Evolutionary conservation across 2,888 invertebrate genomes (phyloP).

Genomic region (Tenthredo notha): DNA sequence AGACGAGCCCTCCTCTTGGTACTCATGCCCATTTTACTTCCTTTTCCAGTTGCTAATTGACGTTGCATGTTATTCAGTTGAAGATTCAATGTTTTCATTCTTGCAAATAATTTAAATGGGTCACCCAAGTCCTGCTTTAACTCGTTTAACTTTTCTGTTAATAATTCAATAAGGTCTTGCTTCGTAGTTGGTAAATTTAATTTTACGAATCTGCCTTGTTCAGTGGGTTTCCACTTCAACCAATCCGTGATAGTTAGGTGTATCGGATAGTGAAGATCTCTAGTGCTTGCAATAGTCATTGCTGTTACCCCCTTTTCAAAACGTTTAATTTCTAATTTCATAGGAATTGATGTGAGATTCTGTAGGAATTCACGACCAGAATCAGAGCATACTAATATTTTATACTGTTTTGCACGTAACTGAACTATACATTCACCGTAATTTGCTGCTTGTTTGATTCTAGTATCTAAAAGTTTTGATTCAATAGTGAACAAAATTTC

Average conservation of each 20-base stretch:
- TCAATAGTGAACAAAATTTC: background rate
- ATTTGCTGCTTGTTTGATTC: background rate
- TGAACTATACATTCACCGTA: background rate
- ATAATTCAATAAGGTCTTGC: constrained; percentile 4
- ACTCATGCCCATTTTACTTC: background rate
- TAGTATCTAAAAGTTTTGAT: constrained; percentile 3
- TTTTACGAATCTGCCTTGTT: constrained; percentile 19
- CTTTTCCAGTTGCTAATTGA: background rate
- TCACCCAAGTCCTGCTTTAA: constrained; percentile 80
- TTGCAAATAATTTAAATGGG: constrained; percentile 78
- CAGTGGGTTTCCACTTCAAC: background rate
- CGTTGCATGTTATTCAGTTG: constrained; percentile 63
- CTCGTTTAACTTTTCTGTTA: constrained; percentile 76
- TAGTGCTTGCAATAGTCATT: background rate
- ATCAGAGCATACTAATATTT: background rate
- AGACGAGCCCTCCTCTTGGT: background rate
- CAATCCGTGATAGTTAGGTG: constrained; percentile 11
- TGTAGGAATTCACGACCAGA: background rate
- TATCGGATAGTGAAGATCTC: background rate
- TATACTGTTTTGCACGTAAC: background rate
- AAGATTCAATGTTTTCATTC: constrained; percentile 78
- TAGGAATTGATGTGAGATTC: background rate
- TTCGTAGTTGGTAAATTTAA: constrained; percentile 12
- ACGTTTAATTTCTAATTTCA: constrained; percentile 11
- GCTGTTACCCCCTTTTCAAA: background rate